Evolutionary conservation across 1,140 invertebrate species (phyloP), one percentile per base, ranked within the genome.

Genomic region (Nixonia krombeini): DNA sequence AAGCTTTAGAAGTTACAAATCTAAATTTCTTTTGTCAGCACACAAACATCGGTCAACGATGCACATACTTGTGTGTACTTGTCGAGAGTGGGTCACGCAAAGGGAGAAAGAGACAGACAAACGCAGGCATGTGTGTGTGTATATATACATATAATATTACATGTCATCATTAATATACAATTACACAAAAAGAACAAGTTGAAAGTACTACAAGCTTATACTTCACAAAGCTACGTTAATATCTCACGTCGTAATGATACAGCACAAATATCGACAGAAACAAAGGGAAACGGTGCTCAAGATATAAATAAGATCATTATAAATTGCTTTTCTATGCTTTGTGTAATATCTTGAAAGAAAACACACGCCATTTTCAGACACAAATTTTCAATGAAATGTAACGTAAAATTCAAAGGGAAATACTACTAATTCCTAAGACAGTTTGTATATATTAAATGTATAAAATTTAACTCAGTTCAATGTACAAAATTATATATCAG

Each of bases 401-500:
- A 23, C 10, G 42, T 17, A 1, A 21, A n/a, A 6, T 16, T 1
- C 17, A 26, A 42, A 17, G 18, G 8, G 12, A 42, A 5, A 12
- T 13, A 12, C 18, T n/a, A 13, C 25, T 29, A 28, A 12, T 12
- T 26, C 12, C 15, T 45, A 29, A 42, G 40, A n/a, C 9, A 9
- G 12, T 42, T 42, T 45, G 26, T 29, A 45, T 45, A 45, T 45
- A 45, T 28, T 45, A 10, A 26, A 45, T 45, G 42, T 45, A 45
- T 29, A 45, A 45, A 45, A 25, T 45, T 28, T n/a, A 4, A 28
- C 29, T 44, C 25, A 15, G 25, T 45, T 45, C 4, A 28, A n/a
- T 45, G 42, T 45, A 45, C 23, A 45, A 45, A 45, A 45, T 17
- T 28, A 13, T 45, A 28, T 28, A 15, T 12, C n/a, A 26, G 12